A percentile compares a stretch with the other conserved stretches of the same genome.
Evolutionary conservation across 2,888 invertebrate genomes (phyloP).

Genomic region (Omphaloscelis lunosa): DNA sequence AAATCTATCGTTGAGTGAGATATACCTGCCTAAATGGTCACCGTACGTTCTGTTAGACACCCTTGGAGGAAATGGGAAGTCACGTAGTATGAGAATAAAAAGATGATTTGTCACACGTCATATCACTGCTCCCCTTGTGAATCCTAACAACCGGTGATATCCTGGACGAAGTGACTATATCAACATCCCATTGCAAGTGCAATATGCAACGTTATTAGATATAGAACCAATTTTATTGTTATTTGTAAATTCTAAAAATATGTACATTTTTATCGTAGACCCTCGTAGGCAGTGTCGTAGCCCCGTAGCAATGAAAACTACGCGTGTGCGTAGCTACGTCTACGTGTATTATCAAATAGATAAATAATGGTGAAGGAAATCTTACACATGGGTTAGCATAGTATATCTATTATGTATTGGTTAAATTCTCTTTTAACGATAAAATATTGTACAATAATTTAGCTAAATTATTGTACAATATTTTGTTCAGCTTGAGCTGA

Average conservation of each 20-base stretch:
- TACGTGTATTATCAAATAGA: conserved; percentile 23
- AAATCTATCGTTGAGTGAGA: conserved; percentile 18
- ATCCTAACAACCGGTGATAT: conserved; percentile 74
- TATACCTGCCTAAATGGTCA: conserved; percentile 1
- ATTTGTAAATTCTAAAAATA: not conserved
- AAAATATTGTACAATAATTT: not conserved
- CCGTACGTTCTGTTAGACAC: not conserved
- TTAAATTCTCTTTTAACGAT: no score
- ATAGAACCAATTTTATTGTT: not conserved
- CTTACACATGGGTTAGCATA: not conserved
- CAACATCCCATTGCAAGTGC: conserved; percentile 23
- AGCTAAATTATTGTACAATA: not conserved
- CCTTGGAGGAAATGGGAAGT: conserved; percentile 18
- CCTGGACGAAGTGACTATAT: conserved; percentile 61
- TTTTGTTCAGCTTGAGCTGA: no score
- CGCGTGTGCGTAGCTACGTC: conserved; percentile 5
- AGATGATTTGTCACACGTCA: conserved; percentile 70
- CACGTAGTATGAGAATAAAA: conserved; percentile 38
- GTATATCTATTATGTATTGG: not conserved
- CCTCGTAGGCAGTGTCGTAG: conserved; percentile 34
- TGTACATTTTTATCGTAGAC: conserved; percentile 21
- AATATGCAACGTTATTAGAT: conserved; percentile 20
- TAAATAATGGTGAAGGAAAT: not conserved
- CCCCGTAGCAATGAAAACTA: conserved; percentile 36
- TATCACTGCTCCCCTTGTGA: conserved; percentile 71